Evolutionary conservation across 2,797 vertebrate species (phyloP).

Genomic region (Clarias laeviceps): DNA sequence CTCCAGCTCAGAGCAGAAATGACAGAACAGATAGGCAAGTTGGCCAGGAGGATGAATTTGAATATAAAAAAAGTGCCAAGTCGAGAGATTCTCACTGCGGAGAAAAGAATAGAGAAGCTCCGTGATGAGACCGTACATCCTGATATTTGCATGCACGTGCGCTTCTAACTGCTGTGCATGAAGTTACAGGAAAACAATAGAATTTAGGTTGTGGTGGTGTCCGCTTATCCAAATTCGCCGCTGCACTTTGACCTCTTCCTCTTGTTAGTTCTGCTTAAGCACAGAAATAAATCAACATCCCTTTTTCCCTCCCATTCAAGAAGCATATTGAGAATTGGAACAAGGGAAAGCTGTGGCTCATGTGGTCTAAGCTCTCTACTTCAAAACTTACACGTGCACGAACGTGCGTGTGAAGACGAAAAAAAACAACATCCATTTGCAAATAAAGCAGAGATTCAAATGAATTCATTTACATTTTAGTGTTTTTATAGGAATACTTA

Average conservation of each 20-base stretch:
- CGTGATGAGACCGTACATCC: neutral
- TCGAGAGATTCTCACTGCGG: neutral
- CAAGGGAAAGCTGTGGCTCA: conserved; percentile 28
- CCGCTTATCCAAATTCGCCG: conserved; percentile 57
- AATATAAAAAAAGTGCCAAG: neutral
- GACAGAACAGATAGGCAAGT: conserved; percentile 56
- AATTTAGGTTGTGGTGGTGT: conserved; percentile 48
- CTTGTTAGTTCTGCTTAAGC: conserved; percentile 57
- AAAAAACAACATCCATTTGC: neutral
- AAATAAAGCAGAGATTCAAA: conserved; percentile 5
- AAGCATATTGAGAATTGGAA: conserved; percentile 48
- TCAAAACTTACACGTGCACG: conserved; percentile 15
- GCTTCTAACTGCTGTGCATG: conserved; percentile 20
- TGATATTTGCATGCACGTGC: conserved; percentile 33
- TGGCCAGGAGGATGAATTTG: neutral
- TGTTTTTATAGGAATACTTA: neutral
- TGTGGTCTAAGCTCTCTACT: conserved; percentile 1
- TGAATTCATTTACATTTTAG: neutral
- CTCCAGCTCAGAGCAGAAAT: conserved; percentile 52
- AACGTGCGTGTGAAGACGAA: neutral
- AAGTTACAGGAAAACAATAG: conserved; percentile 51
- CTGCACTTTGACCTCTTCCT: conserved; percentile 52
- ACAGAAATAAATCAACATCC: conserved; percentile 55
- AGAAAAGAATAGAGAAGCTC: neutral
- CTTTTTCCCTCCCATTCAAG: conserved; percentile 48